Conservation (phyloP, 1,140 invertebrate genomes). For the Solen grandis region DNA sequence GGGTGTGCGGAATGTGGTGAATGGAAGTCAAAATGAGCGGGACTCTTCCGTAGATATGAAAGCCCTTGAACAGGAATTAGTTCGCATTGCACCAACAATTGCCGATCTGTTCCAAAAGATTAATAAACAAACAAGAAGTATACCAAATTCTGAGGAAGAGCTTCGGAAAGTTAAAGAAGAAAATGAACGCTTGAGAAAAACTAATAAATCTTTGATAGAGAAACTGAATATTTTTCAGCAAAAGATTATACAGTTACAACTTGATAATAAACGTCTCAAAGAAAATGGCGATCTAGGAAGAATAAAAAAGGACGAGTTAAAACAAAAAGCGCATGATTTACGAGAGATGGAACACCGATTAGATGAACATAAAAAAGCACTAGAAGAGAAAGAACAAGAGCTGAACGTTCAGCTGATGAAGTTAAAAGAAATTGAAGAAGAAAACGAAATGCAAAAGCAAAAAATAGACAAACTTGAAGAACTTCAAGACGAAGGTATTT, state of each 20-base stretch:
- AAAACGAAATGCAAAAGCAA: conserved; percentile 58
- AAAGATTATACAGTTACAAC: conserved; percentile 64
- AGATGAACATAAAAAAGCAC: conserved; percentile 61
- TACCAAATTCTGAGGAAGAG: conserved; percentile 51
- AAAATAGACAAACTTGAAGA: conserved; percentile 63
- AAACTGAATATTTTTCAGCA: conserved; percentile 68
- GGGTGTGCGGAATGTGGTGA: not conserved
- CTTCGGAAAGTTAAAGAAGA: conserved; percentile 63
- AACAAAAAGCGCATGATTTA: conserved; percentile 59
- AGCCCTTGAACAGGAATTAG: conserved; percentile 47
- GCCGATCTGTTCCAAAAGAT: conserved; percentile 57
- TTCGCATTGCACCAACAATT: conserved; percentile 48
- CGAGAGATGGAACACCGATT: conserved; percentile 59
- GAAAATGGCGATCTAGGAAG: conserved; percentile 60
- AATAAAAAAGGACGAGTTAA: conserved; percentile 58
- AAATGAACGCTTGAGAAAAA: conserved; percentile 66
- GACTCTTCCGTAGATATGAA: conserved; percentile 49
- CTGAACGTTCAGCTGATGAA: conserved; percentile 63
- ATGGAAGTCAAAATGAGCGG: not conserved
- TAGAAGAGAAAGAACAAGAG: conserved; percentile 66
- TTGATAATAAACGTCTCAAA: conserved; percentile 65
- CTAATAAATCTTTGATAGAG: conserved; percentile 65
- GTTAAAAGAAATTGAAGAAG: conserved; percentile 65
- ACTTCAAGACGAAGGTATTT: conserved; percentile 64
- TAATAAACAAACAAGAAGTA: conserved; percentile 33